A percentile compares a stretch with the other conserved stretches of the same genome.
These are phyloP conservation scores for Thereva nobilitata DNA, from an alignment of 2,888 invertebrate genomes.

Conservation along the genomic window DNA sequence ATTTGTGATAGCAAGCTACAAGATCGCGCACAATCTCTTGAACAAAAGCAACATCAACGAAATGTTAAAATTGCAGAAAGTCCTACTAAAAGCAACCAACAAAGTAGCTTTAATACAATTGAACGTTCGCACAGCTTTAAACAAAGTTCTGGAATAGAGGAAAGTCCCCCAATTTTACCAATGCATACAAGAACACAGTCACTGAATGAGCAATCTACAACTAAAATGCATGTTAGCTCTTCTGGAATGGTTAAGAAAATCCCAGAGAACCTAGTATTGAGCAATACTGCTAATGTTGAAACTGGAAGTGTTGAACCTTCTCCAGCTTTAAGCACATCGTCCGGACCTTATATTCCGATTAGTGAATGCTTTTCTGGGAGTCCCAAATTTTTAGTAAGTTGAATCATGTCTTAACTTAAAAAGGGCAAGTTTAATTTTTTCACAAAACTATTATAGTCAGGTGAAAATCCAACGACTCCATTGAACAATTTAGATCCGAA, in stretches of 20 bases:
- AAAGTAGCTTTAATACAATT: slow-evolving; percentile 18
- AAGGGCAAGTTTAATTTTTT: neutral
- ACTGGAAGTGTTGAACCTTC: slow-evolving; percentile 61
- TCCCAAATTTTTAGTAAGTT: slow-evolving; percentile 55
- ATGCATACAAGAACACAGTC: slow-evolving; percentile 41
- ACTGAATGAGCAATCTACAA: slow-evolving; percentile 39
- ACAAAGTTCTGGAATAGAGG: slow-evolving; percentile 10
- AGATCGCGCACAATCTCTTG: neutral
- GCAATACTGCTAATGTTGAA: slow-evolving; percentile 51
- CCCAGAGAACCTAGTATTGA: slow-evolving; percentile 57
- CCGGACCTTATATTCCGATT: slow-evolving; percentile 89
- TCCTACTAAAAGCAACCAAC: neutral
- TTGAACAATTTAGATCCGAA: slow-evolving; percentile 61
- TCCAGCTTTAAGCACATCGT: slow-evolving; percentile 67
- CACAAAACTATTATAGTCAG: slow-evolving; percentile 42
- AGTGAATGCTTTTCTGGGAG: slow-evolving; percentile 90
- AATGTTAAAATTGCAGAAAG: neutral
- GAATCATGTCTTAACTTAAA: neutral
- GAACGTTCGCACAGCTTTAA: slow-evolving; percentile 43
- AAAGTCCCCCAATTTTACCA: slow-evolving; percentile 11
- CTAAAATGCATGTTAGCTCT: slow-evolving; percentile 48
- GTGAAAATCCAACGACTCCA: slow-evolving; percentile 52
- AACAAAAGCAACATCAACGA: slow-evolving; percentile 3
- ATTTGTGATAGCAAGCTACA: slow-evolving; percentile 48
- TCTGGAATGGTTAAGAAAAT: slow-evolving; percentile 54